A percentile compares a stretch with the other conserved stretches of the same genome.
Evolutionary conservation across 2,797 vertebrate species (phyloP).

Genomic region (Mormyrus hasselquistii): DNA sequence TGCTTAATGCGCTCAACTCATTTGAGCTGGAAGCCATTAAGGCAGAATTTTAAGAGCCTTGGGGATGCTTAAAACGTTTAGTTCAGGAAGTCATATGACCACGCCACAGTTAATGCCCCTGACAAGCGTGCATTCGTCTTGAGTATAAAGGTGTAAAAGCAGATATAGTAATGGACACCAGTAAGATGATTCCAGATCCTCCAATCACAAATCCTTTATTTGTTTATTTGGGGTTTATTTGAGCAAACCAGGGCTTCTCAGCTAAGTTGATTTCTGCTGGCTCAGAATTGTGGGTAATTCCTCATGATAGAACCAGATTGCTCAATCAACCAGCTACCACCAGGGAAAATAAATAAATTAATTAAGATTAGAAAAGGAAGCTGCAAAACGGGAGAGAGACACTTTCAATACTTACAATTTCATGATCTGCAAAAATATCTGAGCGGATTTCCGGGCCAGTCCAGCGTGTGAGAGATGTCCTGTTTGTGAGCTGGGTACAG

Average conservation of each 20-base stretch:
- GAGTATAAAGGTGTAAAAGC: neutral
- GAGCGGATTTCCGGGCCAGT: neutral
- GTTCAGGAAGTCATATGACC: neutral
- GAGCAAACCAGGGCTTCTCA: neutral
- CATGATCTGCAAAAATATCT: neutral
- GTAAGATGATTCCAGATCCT: neutral
- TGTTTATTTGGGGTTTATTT: neutral
- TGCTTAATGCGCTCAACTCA: neutral
- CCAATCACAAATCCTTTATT: neutral
- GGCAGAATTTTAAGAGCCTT: neutral
- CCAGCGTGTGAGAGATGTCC: neutral
- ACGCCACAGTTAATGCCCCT: neutral
- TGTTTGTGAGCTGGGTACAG: neutral
- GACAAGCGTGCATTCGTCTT: neutral
- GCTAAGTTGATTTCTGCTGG: neutral
- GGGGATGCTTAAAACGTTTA: neutral
- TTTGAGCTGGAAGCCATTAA: neutral
- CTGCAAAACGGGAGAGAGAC: neutral
- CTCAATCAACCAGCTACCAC: neutral
- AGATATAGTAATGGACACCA: neutral
- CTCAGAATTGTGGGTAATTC: neutral
- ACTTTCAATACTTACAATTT: neutral
- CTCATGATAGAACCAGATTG: neutral
- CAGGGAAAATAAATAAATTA: conserved; percentile 15
- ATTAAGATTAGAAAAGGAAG: conserved; percentile 21